A percentile compares a stretch with the other conserved stretches of the same genome.
phyloP scores from a whole-genome alignment of 2,888 invertebrate species.

The Troglohyphantes excavatus region DNA sequence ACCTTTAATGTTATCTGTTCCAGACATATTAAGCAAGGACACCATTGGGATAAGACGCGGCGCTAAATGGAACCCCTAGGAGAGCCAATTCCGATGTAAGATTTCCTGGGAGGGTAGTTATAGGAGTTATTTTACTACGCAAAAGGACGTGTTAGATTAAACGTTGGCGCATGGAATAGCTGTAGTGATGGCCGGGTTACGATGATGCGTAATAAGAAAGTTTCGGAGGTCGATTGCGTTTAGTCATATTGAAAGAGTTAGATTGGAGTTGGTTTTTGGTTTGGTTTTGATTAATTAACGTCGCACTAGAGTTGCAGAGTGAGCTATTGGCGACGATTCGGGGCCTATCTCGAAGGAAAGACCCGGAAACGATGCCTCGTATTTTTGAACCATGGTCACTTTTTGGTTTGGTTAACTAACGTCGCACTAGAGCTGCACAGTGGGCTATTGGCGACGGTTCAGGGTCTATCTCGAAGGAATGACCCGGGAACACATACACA shows the following conservation, averaged over 20 bases:
- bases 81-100: constrained; percentile 12
- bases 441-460: too few species aligned
- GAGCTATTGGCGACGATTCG: too few species aligned
- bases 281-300: too few species aligned
- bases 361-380: too few species aligned
- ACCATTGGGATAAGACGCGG: background rate
- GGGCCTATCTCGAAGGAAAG: too few species aligned
- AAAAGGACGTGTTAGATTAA: constrained; percentile 37
- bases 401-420: too few species aligned
- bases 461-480: too few species aligned
- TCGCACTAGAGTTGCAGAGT: too few species aligned
- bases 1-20: constrained; percentile 32
- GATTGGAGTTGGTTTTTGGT: too few species aligned
- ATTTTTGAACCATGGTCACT: too few species aligned
- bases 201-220: background rate
- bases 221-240: background rate
- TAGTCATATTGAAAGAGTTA: background rate
- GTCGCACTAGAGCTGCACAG: too few species aligned
- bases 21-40: constrained; percentile 24
- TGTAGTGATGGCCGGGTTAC: background rate
- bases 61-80: constrained; percentile 34
- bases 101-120: constrained; percentile 46
- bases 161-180: background rate
- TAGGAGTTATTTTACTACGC: constrained; percentile 33
- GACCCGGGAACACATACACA: too few species aligned